Base-by-base conservation (phyloP, 2,888 invertebrate species). In the Standfussiana lucernea region DNA sequence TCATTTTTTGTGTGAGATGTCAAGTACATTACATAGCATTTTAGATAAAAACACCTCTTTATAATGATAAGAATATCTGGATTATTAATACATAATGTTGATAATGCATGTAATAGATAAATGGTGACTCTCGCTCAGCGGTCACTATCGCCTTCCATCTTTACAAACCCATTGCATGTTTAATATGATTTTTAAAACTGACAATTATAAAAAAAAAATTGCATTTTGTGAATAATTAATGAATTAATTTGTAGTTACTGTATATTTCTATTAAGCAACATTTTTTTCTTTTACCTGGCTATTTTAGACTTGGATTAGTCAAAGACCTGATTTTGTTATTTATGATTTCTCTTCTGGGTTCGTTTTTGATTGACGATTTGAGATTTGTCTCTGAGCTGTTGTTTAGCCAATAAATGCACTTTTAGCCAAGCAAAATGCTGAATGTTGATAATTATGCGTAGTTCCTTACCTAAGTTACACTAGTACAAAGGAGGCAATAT, bases 401-500 rank as follows among this genome's bases (percentile, higher is more conserved):
- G 56, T 59, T 59, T 59, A 18, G 24, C 15, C 15, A 62, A 35
- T 24, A 50, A 70, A 59, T 42, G 15, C 35, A 42, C 28, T 2
- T 61, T 32, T 32, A 40, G 7, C 18, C 24, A 1, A 32, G 13
- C 28, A 59, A 40, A 78, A 47, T 32, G 68, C 13, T 68, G n/a
- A 42, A 40, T 42, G 6, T 45, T 72, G 8, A 13, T 28, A 32
- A 72, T 64, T 56, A 64, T 64, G 10, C n/a, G 7, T 50, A 64
- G 80, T 64, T 72, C 37, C 53, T 71, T 50, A 45, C 6, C 1
- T 47, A 72, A 13, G 11, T 40, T 64, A 56, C 1, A 28, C n/a
- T 53, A 80, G 50, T 73, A 56, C 53, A 72, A 80, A 70, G 56
- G 80, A 62, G 81, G 80, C 72, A 80, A 64, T 77, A 80, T 70